A percentile compares a stretch with the other conserved stretches of the same genome.
Evolutionary conservation across 2,888 invertebrate species (phyloP).

Genomic region (Agapetus fuscipes): DNA sequence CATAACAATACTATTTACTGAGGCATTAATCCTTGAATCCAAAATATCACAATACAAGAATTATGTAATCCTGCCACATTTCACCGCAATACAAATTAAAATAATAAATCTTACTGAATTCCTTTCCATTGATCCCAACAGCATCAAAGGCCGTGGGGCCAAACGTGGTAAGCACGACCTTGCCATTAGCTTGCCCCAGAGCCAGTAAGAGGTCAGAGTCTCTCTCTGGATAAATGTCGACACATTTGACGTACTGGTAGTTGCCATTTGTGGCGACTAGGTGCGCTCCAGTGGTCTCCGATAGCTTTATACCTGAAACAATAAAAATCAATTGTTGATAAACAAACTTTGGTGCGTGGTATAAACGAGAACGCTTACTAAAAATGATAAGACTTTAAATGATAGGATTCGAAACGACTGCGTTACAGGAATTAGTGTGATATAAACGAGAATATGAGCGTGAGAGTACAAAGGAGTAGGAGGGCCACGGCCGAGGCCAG

Average conservation of each 20-base stretch:
- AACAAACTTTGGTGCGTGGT: not conserved
- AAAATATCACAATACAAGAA: too few relatives aligned
- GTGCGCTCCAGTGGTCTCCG: slow-evolving; percentile 58
- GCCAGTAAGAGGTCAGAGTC: slow-evolving; percentile 74
- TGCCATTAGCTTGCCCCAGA: slow-evolving; percentile 83
- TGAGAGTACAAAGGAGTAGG: too few relatives aligned
- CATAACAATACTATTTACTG: too few relatives aligned
- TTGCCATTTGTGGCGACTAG: slow-evolving; percentile 63
- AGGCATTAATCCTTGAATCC: too few relatives aligned
- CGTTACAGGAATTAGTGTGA: too few relatives aligned
- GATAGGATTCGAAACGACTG: too few relatives aligned
- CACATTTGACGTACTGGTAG: slow-evolving; percentile 73
- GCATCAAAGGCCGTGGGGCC: slow-evolving; percentile 60
- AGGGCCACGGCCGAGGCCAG: too few relatives aligned
- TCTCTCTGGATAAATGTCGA: slow-evolving; percentile 74
- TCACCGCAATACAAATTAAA: too few relatives aligned
- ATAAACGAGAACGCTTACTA: not conserved
- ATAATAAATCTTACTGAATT: slow-evolving; percentile 52
- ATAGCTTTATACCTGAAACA: slow-evolving; percentile 54
- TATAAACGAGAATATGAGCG: too few relatives aligned
- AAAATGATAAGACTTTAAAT: too few relatives aligned
- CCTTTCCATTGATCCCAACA: slow-evolving; percentile 60
- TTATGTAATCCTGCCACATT: too few relatives aligned
- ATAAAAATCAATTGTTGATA: not conserved
- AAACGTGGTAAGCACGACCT: slow-evolving; percentile 70